phyloP scores from a whole-genome alignment of 1,140 invertebrate genomes.

The Drosophila malerkotliana region DNA sequence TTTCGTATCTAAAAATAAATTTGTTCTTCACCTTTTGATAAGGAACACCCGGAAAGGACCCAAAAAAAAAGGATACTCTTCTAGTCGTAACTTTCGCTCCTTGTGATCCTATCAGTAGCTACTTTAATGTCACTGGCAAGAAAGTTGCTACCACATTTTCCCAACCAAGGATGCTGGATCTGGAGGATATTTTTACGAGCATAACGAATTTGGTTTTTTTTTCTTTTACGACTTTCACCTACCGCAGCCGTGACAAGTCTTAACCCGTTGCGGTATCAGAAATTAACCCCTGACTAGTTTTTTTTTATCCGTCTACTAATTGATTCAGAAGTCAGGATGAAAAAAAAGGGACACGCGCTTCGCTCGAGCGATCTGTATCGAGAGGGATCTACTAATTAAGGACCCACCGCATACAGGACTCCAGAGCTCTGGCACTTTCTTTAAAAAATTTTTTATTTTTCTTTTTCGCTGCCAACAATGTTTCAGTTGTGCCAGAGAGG shows the following conservation, averaged over 20 bases:
- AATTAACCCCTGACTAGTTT: not conserved
- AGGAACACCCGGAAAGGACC: slow-evolving; percentile 22
- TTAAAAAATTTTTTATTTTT: slow-evolving; percentile 25
- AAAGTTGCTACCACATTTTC: not conserved
- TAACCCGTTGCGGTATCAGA: slow-evolving; percentile 57
- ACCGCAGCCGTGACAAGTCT: slow-evolving; percentile 53
- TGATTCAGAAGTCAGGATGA: slow-evolving; percentile 16
- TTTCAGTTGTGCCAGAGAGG: not conserved
- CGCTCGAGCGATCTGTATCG: slow-evolving; percentile 26
- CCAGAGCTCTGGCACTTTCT: not conserved
- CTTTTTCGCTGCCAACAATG: slow-evolving; percentile 10
- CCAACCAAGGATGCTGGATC: slow-evolving; percentile 15
- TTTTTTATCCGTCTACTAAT: slow-evolving; percentile 29
- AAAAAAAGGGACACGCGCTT: slow-evolving; percentile 44
- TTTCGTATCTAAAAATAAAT: slow-evolving; percentile 16
- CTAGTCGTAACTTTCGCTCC: slow-evolving; percentile 32
- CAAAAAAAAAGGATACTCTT: not conserved
- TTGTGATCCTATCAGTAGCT: slow-evolving; percentile 20
- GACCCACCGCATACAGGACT: slow-evolving; percentile 42
- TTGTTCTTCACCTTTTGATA: slow-evolving; percentile 26
- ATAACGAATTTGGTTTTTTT: slow-evolving; percentile 54
- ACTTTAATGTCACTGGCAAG: slow-evolving; percentile 3
- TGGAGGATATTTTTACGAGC: slow-evolving; percentile 57
- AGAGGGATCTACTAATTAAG: slow-evolving; percentile 44
- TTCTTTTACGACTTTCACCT: slow-evolving; percentile 67